Evolutionary conservation across 2,888 invertebrate genomes (phyloP).

Genomic region (Amiota communis): DNA sequence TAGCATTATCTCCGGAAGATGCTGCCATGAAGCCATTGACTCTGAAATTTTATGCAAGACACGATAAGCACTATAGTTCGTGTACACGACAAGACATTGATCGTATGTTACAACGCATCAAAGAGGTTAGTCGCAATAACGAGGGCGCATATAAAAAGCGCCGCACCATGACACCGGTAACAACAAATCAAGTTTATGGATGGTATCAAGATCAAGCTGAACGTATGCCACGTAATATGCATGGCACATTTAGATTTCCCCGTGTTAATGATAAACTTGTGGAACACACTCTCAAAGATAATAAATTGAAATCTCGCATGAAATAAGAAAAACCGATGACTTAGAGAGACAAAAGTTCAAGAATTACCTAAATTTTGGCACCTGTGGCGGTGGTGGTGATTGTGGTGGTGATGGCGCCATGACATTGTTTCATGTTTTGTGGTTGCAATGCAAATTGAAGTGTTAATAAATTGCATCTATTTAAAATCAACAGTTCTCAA

Average conservation of each 20-base stretch:
- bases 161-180: conserved; percentile 46
- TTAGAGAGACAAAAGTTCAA: neutral
- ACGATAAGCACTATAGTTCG: conserved; percentile 54
- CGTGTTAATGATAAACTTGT: conserved; percentile 53
- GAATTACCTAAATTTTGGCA: neutral
- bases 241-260: conserved; percentile 53
- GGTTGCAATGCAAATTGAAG: conserved; percentile 1
- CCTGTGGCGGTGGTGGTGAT: too few relatives aligned
- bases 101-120: conserved; percentile 36
- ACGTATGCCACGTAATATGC: conserved; percentile 48
- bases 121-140: neutral
- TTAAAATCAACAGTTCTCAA: neutral
- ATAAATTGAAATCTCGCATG: neutral
- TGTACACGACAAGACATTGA: conserved; percentile 45
- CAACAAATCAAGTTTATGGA: conserved; percentile 57
- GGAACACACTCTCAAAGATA: conserved; percentile 32
- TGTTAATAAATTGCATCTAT: conserved; percentile 28
- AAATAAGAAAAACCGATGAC: neutral
- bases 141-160: conserved; percentile 32
- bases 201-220: conserved; percentile 55
- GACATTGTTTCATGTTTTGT: neutral
- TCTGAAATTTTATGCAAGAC: conserved; percentile 58
- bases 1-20: neutral
- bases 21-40: conserved; percentile 48
- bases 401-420: too few relatives aligned